Percentiles rank a stretch among this genome's conserved stretches.
phyloP scores from a whole-genome alignment of 2,797 vertebrate species.

The Sparus aurata region DNA sequence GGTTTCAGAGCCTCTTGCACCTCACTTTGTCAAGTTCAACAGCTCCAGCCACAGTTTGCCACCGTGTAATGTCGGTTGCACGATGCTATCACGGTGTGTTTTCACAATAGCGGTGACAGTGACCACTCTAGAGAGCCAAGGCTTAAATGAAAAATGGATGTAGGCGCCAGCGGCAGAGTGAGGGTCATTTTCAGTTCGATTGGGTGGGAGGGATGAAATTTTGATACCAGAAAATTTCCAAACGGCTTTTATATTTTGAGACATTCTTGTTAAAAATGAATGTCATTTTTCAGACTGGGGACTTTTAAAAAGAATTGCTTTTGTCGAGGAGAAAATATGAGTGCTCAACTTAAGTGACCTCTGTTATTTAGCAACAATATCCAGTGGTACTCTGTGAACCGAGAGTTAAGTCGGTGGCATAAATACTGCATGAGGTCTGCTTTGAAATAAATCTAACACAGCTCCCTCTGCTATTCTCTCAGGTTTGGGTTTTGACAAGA shows the following conservation, averaged over 20 bases:
- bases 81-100: slow-evolving; percentile 35
- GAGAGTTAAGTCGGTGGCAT: slow-evolving; percentile 49
- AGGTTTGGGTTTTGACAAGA: slow-evolving; percentile 94
- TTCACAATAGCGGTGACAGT: slow-evolving; percentile 45
- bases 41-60: slow-evolving; percentile 26
- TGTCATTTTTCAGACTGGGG: slow-evolving; percentile 37
- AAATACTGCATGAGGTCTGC: slow-evolving; percentile 67
- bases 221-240: slow-evolving; percentile 34
- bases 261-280: slow-evolving; percentile 59
- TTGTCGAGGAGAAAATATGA: slow-evolving; percentile 49
- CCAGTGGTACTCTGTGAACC: slow-evolving; percentile 44
- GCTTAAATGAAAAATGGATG: slow-evolving; percentile 57
- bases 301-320: slow-evolving; percentile 40
- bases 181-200: slow-evolving; percentile 57
- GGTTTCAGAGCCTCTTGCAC: slow-evolving; percentile 33
- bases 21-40: slow-evolving; percentile 44
- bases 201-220: slow-evolving; percentile 40
- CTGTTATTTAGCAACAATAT: slow-evolving; percentile 64
- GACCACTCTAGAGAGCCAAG: slow-evolving; percentile 31
- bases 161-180: slow-evolving; percentile 12
- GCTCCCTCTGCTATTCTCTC: slow-evolving; percentile 51
- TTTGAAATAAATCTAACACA: slow-evolving; percentile 41
- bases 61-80: slow-evolving; percentile 1
- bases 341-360: slow-evolving; percentile 55
- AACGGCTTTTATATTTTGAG: slow-evolving; percentile 37